Evolutionary conservation across 2,797 vertebrate species (phyloP), one percentile per base, ranked within the genome.

Genomic region (Typhlichthys subterraneus): DNA sequence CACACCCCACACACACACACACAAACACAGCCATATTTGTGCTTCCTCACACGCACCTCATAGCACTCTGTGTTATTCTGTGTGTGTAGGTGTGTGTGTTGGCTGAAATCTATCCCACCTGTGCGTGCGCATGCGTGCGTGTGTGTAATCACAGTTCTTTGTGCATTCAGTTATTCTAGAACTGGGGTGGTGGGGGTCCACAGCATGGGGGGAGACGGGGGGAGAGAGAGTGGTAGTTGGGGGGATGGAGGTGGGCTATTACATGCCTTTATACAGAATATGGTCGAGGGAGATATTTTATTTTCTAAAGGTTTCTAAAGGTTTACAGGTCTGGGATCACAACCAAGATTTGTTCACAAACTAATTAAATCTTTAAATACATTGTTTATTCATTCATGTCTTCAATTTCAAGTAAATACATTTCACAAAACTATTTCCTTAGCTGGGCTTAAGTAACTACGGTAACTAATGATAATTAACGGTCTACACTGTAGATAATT

Each of bases 141-240:
- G 51, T 65, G 46, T 65, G 72, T 79, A 52, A 82, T 83, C 70
- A 76, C 70, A 77, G 81, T 75, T 64, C 63, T 70, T 63, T 46
- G 69, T 77, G 73, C 4, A 12, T 75, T 70, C 1, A 29, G 45
- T 70, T 72, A 69, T 73, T 47, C 23, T 70, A 65, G 70, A 50
- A 57, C 56, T 56, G 13, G 51, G 23, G 63, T 65, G 71, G 67
- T 72, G 71, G 57, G 65, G 53, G 11, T 11, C 3, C 42, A 7
- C 45, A 8, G n/a, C 33, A 38, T n/a, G 56, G 33, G 5, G 1
- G 19, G 42, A 57, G 42, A 47, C 49, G 14, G 13, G 9, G 29
- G n/a, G 19, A 29, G 11, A 57, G 47, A 15, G 38, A 19, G 19
- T 19, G 19, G 19, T 19, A 19, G 19, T 19, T 19, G 9, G 59